Evolutionary conservation across 2,797 vertebrate genomes (phyloP), one percentile per base, ranked within the genome.

Genomic region (Myioborus miniatus): DNA sequence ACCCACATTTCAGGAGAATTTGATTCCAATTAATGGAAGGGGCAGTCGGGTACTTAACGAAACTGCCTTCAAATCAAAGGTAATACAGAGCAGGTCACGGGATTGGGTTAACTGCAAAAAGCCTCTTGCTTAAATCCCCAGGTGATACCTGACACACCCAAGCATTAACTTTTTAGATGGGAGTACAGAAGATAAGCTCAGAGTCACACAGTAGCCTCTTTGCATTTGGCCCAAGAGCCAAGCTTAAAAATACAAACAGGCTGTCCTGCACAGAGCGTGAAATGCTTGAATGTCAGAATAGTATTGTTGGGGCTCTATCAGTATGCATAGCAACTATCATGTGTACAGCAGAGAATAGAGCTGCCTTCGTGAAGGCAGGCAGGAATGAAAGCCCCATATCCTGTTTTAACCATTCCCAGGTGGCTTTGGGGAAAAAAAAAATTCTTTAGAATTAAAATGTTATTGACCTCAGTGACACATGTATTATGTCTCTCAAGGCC

Each of bases 81-180:
- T 97, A 95, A 92, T 81, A 90, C 93, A 94, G 97, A 96, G 83
- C 90, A 94, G 97, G 97, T 97, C 96, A 97, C 2, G 8, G 97
- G 97, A 97, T 97, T 98, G 96, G 94, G 96, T 98, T 98, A 97
- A 97, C 95, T 95, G 94, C 96, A 98, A 96, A 98, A 98, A 98
- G 97, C 95, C 95, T 98, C 95, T 80, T 97, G 96, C 96, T 96
- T 94, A 92, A 97, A 97, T 98, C 98, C 98, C 98, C 44, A 94
- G 98, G 96, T 97, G 98, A 98, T 98, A 98, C 97, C 97, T 64
- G 98, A 98, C 97, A 97, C 98, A 97, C 90, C 83, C 75, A 75
- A 89, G 97, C 97, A 97, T 95, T 98, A 97, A 97, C 96, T 97
- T 97, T 96, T 97, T 50, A 97, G 95, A 97, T 95, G 94, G 82